Evolutionary conservation across 2,888 invertebrate species (phyloP), one percentile per base, ranked within the genome.

Genomic region (Pseudoips prasinana): DNA sequence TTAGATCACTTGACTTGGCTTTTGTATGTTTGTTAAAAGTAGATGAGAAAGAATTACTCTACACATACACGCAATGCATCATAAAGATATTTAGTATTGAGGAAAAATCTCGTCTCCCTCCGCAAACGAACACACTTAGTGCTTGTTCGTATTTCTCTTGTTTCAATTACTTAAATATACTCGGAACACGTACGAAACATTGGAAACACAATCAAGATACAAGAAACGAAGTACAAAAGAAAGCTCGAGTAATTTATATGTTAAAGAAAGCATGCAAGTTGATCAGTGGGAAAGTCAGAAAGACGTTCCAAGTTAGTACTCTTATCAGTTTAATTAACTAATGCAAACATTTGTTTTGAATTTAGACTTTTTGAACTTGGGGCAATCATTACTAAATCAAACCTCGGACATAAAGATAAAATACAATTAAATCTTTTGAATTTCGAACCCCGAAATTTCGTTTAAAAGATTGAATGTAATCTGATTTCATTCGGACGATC

Each of bases 291-390:
- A 38, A 29, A 20, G 34, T 22, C 27, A 14, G 14, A 17, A 22
- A 31, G 25, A 20, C 22, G 10, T 29, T 33, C 10, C 7, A 22
- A 18, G 10, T 4, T 14, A 14, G 3, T 14, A 5, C 14, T 14
- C 1, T 10, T 26, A 24, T 11, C 10, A 22, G 22, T 39, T 29
- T 29, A 39, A 37, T 48, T 32, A 36, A 10, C 27, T 45, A 39
- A 48, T 40, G 32, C 8, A 14, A 27, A n/a, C 24, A 30, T 37
- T 37, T 10, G 7, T 33, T 36, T 29, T 32, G 8, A n/a, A 18
- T 25, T 17, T 14, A 5, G 14, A 14, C 14, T 14, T 14, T 14
- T 2, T 14, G 5, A 14, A 14, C n/a, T n/a, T n/a, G n/a, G n/a
- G n/a, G n/a, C n/a, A n/a, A n/a, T n/a, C n/a, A n/a, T n/a, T n/a